These are phyloP conservation scores for Sebastes nivosus DNA, from an alignment of 2,797 vertebrate species.

Conservation along the genomic window DNA sequence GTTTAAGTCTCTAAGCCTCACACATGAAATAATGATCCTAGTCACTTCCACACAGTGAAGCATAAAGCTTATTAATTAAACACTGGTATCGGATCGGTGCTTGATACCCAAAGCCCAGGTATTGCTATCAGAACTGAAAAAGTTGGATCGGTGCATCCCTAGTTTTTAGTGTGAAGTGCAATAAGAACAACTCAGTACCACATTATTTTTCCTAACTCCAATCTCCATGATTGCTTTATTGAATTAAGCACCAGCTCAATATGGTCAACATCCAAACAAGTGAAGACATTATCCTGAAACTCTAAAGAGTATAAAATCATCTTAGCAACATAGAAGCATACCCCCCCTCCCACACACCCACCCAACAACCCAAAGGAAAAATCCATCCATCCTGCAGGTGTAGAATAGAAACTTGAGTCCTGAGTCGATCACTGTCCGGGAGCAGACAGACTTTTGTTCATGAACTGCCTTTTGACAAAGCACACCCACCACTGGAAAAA, in stretches of 20 bases:
- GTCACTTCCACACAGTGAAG: no score
- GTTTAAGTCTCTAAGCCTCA: no score
- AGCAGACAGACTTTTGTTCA: constrained; percentile 98
- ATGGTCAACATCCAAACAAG: constrained; percentile 60
- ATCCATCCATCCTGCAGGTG: constrained; percentile 45
- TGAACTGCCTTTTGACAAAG: constrained; percentile 99
- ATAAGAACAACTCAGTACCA: neutral
- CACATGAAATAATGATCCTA: no score
- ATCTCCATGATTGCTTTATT: constrained; percentile 75
- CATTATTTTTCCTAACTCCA: neutral
- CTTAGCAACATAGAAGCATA: constrained; percentile 48
- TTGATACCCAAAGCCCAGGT: no score
- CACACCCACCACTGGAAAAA: constrained; percentile 95
- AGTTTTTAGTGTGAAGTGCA: neutral
- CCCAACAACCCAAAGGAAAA: constrained; percentile 1
- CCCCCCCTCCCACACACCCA: neutral
- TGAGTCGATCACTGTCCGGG: constrained; percentile 88
- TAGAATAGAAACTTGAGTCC: constrained; percentile 44
- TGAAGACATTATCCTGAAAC: constrained; percentile 60
- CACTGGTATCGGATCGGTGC: no score
- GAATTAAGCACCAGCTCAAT: constrained; percentile 88
- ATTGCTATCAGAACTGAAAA: no score
- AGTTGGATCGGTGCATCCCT: no score
- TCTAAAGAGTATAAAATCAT: constrained; percentile 79
- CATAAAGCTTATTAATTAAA: no score